Evolutionary conservation across 2,113 vertebrate genomes (phyloP).

Genomic region (Pseudorectes ferrugineus): DNA sequence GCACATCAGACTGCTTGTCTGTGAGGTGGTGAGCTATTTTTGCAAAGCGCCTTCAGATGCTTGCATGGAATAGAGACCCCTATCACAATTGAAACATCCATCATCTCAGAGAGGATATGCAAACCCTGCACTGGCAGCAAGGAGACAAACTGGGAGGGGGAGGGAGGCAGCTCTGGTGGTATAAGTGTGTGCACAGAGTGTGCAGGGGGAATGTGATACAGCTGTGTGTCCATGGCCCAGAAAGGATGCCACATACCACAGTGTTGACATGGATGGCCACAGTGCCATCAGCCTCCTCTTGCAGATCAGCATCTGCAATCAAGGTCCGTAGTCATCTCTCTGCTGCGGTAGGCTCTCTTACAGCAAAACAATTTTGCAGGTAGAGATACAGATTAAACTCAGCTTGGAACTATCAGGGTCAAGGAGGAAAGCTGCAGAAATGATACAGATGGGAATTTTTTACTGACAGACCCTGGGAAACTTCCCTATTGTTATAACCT

Average conservation of each 20-base stretch:
- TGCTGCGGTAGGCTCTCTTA: neutral
- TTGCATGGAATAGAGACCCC: neutral
- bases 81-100: constrained; percentile 47
- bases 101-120: neutral
- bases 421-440: neutral
- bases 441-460: neutral
- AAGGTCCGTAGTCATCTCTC: neutral
- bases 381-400: neutral
- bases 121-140: neutral
- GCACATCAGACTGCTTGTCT: neutral
- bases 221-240: neutral
- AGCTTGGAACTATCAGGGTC: neutral
- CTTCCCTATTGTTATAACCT: neutral
- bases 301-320: neutral
- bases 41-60: neutral
- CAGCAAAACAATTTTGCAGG: neutral
- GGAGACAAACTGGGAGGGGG: neutral
- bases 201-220: neutral
- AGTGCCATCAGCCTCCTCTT: neutral
- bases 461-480: neutral
- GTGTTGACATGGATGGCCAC: neutral
- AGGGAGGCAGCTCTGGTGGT: neutral
- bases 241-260: rapidly evolving
- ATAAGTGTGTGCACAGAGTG: neutral
- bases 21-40: neutral